phyloP scores from a whole-genome alignment of 1,140 invertebrate species.

The Leptinotarsa undecemlineata region DNA sequence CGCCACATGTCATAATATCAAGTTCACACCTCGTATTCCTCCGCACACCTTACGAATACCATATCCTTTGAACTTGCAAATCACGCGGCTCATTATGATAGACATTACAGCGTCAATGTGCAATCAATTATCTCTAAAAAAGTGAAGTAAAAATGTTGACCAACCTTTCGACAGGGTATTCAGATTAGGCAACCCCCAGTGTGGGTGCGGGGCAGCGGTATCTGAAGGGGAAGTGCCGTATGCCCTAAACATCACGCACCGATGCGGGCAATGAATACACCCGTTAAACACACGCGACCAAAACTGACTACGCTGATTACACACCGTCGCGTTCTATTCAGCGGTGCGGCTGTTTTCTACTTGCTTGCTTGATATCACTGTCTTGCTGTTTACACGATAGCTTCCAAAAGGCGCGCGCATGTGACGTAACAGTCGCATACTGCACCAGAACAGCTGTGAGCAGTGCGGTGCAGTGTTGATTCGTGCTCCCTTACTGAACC shows the following conservation, averaged over 20 bases:
- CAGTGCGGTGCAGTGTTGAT: neutral
- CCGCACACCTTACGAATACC: neutral
- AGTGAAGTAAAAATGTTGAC: neutral
- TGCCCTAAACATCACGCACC: constrained; percentile 25
- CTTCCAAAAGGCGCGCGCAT: constrained; percentile 24
- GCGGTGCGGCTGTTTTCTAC: neutral
- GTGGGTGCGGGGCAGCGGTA: constrained; percentile 12
- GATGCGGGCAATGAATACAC: constrained; percentile 1
- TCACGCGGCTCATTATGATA: constrained; percentile 8
- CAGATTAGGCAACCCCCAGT: constrained; percentile 17
- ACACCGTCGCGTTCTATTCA: neutral
- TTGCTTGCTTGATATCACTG: constrained; percentile 21
- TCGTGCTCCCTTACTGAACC: neutral
- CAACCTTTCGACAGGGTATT: constrained; percentile 14
- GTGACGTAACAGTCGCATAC: constrained; percentile 27
- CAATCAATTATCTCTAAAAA: neutral
- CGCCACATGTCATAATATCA: neutral
- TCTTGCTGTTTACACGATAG: constrained; percentile 26
- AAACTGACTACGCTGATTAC: neutral
- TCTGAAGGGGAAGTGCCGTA: constrained; percentile 22
- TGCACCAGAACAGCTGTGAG: constrained; percentile 23
- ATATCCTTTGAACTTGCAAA: constrained; percentile 11
- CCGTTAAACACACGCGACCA: constrained; percentile 12
- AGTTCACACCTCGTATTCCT: neutral
- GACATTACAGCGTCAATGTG: neutral